Percentiles rank a stretch among this genome's conserved stretches.
phyloP scores from a whole-genome alignment of 2,113 vertebrate species.

The Pimephales promelas region DNA sequence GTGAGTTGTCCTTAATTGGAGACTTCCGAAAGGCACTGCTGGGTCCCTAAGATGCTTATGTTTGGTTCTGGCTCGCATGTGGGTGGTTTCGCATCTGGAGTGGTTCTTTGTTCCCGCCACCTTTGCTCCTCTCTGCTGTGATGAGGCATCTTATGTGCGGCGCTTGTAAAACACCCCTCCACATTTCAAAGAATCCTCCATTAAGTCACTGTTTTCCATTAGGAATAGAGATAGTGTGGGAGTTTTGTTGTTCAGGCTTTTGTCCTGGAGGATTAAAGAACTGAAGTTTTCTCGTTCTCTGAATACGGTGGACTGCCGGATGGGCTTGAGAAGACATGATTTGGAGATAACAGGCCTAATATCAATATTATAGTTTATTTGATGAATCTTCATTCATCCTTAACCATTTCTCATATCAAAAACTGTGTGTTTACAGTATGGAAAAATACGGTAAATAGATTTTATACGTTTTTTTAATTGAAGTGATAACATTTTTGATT shows the following conservation, averaged over 20 bases:
- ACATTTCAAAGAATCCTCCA: constrained; percentile 9
- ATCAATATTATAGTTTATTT: background rate
- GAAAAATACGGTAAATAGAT: background rate
- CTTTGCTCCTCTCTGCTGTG: constrained; percentile 37
- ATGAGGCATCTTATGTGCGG: constrained; percentile 6
- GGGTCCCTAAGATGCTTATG: background rate
- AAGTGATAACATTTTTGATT: background rate
- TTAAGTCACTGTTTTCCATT: constrained; percentile 23
- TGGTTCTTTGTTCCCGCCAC: constrained; percentile 16
- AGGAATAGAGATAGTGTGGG: constrained; percentile 25
- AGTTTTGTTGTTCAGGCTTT: constrained; percentile 13
- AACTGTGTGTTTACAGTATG: background rate
- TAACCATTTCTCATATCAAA: background rate
- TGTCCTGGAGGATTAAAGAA: constrained; percentile 3
- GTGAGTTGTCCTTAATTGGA: background rate
- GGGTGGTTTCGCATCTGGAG: constrained; percentile 35
- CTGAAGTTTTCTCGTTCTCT: constrained; percentile 2
- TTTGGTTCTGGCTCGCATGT: background rate
- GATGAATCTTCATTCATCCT: background rate
- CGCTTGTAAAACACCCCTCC: constrained; percentile 14
- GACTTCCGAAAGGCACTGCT: background rate
- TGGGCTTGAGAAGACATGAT: constrained; percentile 6
- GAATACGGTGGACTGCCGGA: background rate
- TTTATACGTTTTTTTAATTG: background rate
- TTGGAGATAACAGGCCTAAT: background rate